phyloP scores from a whole-genome alignment of 2,888 invertebrate genomes.

The Tupiocoris notatus region DNA sequence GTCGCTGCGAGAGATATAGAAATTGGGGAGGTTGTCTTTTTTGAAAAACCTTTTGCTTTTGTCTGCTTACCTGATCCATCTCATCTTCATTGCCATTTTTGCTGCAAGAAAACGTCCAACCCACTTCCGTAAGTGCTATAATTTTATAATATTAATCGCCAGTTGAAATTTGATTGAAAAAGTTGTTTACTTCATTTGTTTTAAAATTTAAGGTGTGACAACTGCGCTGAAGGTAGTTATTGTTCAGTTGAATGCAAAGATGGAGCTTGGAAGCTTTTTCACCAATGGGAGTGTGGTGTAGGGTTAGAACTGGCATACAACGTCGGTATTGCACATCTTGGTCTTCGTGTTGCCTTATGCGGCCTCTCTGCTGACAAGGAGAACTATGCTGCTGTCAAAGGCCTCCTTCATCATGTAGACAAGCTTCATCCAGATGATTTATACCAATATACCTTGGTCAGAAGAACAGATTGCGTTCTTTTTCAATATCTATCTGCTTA shows the following conservation, averaged over 20 bases:
- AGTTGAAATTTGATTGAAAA: slow-evolving; percentile 3
- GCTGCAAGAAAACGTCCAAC: slow-evolving; percentile 62
- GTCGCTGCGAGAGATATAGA: slow-evolving; percentile 60
- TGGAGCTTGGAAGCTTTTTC: slow-evolving; percentile 60
- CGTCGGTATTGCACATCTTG: slow-evolving; percentile 76
- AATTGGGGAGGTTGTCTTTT: slow-evolving; percentile 71
- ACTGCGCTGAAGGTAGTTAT: slow-evolving; percentile 67
- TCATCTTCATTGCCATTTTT: slow-evolving; percentile 68
- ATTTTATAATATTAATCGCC: slow-evolving; percentile 19
- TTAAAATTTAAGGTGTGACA: slow-evolving; percentile 60
- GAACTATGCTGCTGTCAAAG: slow-evolving; percentile 66
- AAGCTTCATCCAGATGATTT: slow-evolving; percentile 66
- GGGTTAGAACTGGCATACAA: slow-evolving; percentile 65
- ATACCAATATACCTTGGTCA: slow-evolving; percentile 69
- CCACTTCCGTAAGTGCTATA: slow-evolving; percentile 63
- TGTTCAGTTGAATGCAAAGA: slow-evolving; percentile 66
- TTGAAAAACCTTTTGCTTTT: slow-evolving; percentile 78
- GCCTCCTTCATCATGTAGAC: slow-evolving; percentile 70
- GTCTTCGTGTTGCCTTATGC: slow-evolving; percentile 65
- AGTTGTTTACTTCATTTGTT: slow-evolving; percentile 5
- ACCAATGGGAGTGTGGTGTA: slow-evolving; percentile 71
- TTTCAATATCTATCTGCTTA: too few species aligned
- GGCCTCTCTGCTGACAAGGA: slow-evolving; percentile 55
- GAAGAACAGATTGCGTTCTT: too few species aligned
- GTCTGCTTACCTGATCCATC: slow-evolving; percentile 63